Conservation (phyloP, 2,113 vertebrate species). For the Caloenas nicobarica region DNA sequence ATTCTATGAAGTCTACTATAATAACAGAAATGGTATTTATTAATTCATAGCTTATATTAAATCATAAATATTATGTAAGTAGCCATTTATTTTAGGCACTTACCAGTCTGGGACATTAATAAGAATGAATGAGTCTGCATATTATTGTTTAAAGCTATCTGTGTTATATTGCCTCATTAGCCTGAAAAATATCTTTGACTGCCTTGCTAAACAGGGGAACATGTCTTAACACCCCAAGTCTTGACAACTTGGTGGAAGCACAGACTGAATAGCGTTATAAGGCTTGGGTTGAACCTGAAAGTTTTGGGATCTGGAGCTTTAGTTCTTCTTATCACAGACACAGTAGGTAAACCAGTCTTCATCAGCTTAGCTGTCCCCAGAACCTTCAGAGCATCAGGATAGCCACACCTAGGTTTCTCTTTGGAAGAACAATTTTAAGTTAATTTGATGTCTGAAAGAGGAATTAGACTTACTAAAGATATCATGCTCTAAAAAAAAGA, state of each 20-base stretch:
- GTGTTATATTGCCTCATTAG: background rate
- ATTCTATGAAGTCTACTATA: background rate
- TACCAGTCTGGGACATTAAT: background rate
- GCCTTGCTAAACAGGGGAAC: background rate
- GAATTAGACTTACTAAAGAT: background rate
- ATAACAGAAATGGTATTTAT: background rate
- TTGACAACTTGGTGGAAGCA: background rate
- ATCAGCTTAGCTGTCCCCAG: background rate
- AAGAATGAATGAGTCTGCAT: background rate
- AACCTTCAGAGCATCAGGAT: background rate
- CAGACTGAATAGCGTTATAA: background rate
- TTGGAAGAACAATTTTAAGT: background rate
- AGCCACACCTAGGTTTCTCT: background rate
- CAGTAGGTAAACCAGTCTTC: background rate
- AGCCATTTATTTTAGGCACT: background rate
- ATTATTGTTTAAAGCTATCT: background rate
- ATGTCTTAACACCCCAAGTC: background rate
- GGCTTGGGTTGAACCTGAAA: background rate
- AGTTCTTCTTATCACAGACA: background rate
- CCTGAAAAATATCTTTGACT: background rate
- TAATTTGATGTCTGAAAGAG: background rate
- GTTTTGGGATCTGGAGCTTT: background rate
- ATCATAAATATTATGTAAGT: background rate
- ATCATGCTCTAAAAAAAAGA: background rate
- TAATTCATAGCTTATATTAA: background rate